Evolutionary conservation across 2,797 vertebrate species (phyloP), one percentile per base, ranked within the genome.

Genomic region (Neosilurus hyrtlii): DNA sequence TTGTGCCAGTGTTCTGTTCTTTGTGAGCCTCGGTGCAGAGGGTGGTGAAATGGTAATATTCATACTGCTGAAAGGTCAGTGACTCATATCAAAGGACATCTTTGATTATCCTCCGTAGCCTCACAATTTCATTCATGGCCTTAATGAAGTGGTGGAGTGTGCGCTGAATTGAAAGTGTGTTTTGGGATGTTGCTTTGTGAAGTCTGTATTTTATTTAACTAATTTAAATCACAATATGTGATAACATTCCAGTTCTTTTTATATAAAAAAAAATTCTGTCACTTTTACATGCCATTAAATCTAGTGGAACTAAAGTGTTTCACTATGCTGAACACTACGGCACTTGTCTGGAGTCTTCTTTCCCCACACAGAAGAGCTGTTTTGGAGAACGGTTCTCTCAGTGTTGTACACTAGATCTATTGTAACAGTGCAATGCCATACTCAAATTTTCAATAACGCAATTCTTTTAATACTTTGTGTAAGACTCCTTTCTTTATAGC

Each of bases 1-100:
- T 85, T 90, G 92, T 89, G 83, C 89, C 90, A 92, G 91, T 88
- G 89, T 86, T 90, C 88, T 86, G 35, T 65, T 63, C 18, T 52
- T 70, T 71, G 22, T 59, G 15, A 8, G 1, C 68, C 51, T 51
- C 20, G 54, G 63, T 63, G 43, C 76, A 52, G 76, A 52, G n/a
- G 20, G 61, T 51, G 76, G 6, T 26, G 43, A 63, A 26, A 26
- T 51, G 59, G 59, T 78, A 26, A 63, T 65, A 49, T 63, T 66
- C 49, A 30, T 20, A 72, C 51, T 30, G 22, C 51, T 49, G 52
- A 78, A 71, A 72, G 68, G 30, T 85, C 59, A 72, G 84, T 91
- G 88, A 90, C 92, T 90, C 87, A 43, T 81, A n/a, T 62, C 90
- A 91, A 87, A 88, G 59, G 56, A 76, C 87, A 86, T 63, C 63